A percentile compares a stretch with the other conserved stretches of the same genome.
phyloP scores from a whole-genome alignment of 2,797 vertebrate genomes.

The Alca torda region DNA sequence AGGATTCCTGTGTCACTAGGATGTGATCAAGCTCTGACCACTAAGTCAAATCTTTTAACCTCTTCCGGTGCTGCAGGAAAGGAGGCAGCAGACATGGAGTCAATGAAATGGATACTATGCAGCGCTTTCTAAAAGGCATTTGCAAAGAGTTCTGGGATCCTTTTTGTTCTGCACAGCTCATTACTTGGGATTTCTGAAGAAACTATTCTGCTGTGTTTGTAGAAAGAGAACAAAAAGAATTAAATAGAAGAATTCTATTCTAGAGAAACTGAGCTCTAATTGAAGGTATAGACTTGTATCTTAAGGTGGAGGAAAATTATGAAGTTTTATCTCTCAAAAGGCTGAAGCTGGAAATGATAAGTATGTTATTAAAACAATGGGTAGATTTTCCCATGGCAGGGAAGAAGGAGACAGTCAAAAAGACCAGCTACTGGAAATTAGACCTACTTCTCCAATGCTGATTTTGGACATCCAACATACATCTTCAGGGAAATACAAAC shows the following conservation, averaged over 20 bases:
- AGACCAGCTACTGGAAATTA: background rate
- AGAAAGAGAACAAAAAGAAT: background rate
- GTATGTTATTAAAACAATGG: background rate
- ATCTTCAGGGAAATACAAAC: background rate
- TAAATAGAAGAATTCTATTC: background rate
- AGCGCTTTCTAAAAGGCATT: background rate
- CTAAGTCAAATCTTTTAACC: background rate
- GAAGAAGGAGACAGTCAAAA: background rate
- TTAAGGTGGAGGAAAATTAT: background rate
- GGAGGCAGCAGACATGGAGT: background rate
- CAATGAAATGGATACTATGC: background rate
- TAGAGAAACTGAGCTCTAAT: background rate
- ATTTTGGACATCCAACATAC: background rate
- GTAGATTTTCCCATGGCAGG: background rate
- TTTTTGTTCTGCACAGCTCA: background rate
- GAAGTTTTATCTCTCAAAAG: background rate
- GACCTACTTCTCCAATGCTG: background rate
- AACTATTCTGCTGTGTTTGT: background rate
- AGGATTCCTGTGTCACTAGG: background rate
- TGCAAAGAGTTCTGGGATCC: background rate
- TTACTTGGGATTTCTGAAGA: background rate
- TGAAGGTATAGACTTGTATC: background rate
- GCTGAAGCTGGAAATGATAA: background rate
- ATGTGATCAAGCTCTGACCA: background rate
- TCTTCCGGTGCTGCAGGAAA: background rate